phyloP scores from a whole-genome alignment of 2,888 invertebrate species.

The Pyrrhia umbra region DNA sequence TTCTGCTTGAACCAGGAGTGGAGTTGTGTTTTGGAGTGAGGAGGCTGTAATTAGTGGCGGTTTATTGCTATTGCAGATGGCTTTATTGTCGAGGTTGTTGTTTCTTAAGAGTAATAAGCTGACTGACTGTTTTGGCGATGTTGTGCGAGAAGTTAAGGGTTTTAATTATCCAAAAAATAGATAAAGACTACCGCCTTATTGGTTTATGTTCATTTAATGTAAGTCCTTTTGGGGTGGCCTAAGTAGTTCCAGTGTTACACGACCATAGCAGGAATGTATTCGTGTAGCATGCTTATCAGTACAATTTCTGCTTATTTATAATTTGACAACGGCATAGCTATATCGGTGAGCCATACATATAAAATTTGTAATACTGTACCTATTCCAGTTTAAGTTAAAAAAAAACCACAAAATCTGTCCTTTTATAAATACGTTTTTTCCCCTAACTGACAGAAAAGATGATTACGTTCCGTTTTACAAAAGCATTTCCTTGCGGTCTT shows the following conservation, averaged over 20 bases:
- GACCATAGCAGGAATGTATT: no score
- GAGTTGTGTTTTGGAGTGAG: slow-evolving; percentile 4
- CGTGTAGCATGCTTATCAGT: no score
- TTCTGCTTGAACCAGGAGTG: slow-evolving; percentile 10
- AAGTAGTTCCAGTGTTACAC: no score
- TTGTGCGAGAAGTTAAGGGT: neutral
- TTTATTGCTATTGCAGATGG: slow-evolving; percentile 30
- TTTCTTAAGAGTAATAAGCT: slow-evolving; percentile 18
- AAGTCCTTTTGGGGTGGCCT: no score
- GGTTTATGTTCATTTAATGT: no score
- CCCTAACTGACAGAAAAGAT: slow-evolving; percentile 19
- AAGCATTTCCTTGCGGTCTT: slow-evolving; percentile 46
- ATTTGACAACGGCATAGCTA: no score
- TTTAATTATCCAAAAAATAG: neutral
- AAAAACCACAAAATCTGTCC: slow-evolving; percentile 22
- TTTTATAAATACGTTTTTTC: slow-evolving; percentile 32
- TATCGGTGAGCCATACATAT: no score
- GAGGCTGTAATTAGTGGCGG: slow-evolving; percentile 30
- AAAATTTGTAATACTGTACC: no score
- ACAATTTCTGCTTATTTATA: no score
- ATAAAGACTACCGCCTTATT: no score
- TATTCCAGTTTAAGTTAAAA: no score
- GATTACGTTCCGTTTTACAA: slow-evolving; percentile 44
- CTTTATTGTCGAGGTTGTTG: slow-evolving; percentile 15
- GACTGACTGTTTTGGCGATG: neutral